phyloP scores from a whole-genome alignment of 2,888 invertebrate species.

The Scaptodrosophila latifasciaeformis region DNA sequence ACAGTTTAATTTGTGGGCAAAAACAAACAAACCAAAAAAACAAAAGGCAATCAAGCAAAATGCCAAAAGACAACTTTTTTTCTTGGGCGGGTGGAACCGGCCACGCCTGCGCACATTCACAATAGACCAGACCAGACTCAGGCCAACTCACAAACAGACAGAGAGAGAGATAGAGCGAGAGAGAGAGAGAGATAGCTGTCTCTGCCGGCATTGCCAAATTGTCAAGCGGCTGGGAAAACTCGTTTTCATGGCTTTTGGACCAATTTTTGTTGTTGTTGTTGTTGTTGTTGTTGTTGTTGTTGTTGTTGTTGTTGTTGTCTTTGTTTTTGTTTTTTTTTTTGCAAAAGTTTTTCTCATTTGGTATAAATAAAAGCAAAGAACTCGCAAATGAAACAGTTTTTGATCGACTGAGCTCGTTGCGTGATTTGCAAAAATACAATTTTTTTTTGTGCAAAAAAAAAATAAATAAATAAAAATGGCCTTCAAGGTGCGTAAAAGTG shows the following conservation, averaged over 20 bases:
- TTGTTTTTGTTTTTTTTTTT: background rate
- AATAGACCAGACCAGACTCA: slow-evolving; percentile 17
- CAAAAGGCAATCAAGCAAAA: background rate
- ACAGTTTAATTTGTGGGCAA: background rate
- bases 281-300: slow-evolving; percentile 1
- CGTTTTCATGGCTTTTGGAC: slow-evolving; percentile 38
- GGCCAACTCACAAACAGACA: background rate
- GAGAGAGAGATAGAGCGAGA: background rate
- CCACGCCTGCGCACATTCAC: slow-evolving; percentile 52
- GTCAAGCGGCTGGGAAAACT: slow-evolving; percentile 35
- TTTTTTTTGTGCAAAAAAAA: slow-evolving; percentile 12
- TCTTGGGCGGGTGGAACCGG: slow-evolving; percentile 34
- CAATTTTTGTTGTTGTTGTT: slow-evolving; percentile 2
- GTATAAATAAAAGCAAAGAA: slow-evolving; percentile 66
- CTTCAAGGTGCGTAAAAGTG: slow-evolving; percentile 63
- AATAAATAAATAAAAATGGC: slow-evolving; percentile 38
- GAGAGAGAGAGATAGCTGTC: background rate
- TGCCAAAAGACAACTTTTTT: slow-evolving; percentile 21
- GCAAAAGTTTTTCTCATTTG: slow-evolving; percentile 3
- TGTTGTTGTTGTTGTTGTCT: background rate
- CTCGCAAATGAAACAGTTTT: slow-evolving; percentile 60
- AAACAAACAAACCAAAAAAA: too few species aligned
- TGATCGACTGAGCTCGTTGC: slow-evolving; percentile 14
- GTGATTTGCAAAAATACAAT: slow-evolving; percentile 27
- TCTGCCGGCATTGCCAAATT: slow-evolving; percentile 56